Conservation (phyloP, 2,888 invertebrate genomes). For the Bugula neritina region DNA sequence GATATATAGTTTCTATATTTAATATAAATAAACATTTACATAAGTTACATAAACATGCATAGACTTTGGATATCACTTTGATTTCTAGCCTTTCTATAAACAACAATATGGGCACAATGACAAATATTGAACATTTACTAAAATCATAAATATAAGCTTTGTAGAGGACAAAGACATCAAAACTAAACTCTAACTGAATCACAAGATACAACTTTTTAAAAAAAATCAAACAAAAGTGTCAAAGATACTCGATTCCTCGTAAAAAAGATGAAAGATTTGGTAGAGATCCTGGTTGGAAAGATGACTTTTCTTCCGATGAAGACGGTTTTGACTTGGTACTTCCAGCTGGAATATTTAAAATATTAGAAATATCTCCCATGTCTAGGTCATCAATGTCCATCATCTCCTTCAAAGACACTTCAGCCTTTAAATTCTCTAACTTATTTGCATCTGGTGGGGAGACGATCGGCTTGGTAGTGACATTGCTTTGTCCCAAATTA, state of each 20-base stretch:
- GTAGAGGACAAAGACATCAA: too few relatives aligned
- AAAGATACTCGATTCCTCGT: background rate
- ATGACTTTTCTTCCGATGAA: background rate
- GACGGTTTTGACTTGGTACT: background rate
- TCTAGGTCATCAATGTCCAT: constrained; percentile 15
- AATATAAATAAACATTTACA: too few relatives aligned
- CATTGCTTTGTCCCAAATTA: background rate
- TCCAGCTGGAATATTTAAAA: constrained; percentile 4
- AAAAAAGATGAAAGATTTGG: constrained; percentile 21
- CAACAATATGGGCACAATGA: too few relatives aligned
- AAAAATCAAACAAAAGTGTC: too few relatives aligned
- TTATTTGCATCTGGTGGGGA: background rate
- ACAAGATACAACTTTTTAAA: too few relatives aligned
- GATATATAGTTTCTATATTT: too few relatives aligned
- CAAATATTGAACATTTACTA: too few relatives aligned
- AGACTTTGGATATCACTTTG: too few relatives aligned
- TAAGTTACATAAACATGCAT: too few relatives aligned
- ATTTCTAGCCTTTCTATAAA: too few relatives aligned
- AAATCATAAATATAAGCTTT: too few relatives aligned
- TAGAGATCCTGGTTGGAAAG: background rate
- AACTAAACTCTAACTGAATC: too few relatives aligned
- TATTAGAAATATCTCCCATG: constrained; percentile 20
- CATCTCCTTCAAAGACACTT: background rate
- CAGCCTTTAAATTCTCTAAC: background rate
- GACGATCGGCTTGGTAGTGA: background rate